Conservation (phyloP, 2,113 vertebrate genomes). For the Ochotona princeps region DNA sequence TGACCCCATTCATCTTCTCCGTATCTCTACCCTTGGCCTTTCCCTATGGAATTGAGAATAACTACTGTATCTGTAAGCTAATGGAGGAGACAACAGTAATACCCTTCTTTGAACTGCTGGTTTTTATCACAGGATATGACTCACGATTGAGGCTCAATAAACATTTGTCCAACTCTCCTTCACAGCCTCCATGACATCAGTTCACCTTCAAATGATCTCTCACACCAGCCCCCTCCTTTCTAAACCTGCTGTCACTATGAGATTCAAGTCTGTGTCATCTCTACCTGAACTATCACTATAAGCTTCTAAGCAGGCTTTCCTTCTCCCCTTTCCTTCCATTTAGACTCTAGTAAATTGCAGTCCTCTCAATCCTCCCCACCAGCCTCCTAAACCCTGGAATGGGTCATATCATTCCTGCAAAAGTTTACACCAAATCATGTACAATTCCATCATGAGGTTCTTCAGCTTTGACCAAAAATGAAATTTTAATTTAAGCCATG, state of each 20-base stretch:
- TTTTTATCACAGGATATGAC: constrained; percentile 9
- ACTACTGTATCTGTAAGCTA: neutral
- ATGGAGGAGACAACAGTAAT: neutral
- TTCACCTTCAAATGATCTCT: neutral
- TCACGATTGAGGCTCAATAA: neutral
- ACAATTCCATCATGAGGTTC: neutral
- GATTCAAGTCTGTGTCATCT: neutral
- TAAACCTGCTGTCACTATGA: neutral
- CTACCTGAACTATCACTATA: neutral
- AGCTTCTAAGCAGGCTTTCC: neutral
- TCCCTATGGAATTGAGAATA: neutral
- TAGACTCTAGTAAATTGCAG: neutral
- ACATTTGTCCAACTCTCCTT: neutral
- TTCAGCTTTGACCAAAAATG: neutral
- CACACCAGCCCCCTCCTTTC: neutral
- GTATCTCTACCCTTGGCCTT: neutral
- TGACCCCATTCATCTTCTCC: neutral
- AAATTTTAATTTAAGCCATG: neutral
- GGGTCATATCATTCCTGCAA: neutral
- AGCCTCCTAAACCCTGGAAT: neutral
- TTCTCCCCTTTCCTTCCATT: neutral
- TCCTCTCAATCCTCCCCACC: neutral
- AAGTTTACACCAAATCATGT: constrained; percentile 20
- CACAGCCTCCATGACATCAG: neutral
- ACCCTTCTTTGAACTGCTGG: neutral